These are phyloP conservation scores for Monochamus saltuarius DNA, from an alignment of 1,140 invertebrate genomes.

Conservation along the genomic window DNA sequence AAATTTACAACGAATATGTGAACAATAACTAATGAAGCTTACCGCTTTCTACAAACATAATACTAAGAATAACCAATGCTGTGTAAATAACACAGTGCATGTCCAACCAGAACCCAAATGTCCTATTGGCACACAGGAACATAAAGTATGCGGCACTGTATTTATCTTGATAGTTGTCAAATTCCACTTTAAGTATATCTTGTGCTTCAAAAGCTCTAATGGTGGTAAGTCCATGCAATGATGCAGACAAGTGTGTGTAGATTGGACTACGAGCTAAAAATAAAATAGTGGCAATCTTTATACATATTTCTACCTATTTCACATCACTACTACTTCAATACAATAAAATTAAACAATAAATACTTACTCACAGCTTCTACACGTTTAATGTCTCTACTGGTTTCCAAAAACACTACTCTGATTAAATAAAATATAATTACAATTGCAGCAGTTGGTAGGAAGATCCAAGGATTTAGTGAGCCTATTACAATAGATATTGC, in stretches of 20 bases:
- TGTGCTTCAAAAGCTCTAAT: constrained; percentile 73
- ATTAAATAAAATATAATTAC: constrained; percentile 62
- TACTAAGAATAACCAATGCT: constrained; percentile 59
- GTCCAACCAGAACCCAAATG: constrained; percentile 60
- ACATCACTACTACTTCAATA: too few species aligned
- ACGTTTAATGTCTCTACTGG: constrained; percentile 79
- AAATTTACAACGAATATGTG: not conserved
- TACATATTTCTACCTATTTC: not conserved
- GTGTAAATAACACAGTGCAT: constrained; percentile 71
- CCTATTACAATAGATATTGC: constrained; percentile 28
- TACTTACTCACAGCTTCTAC: constrained; percentile 78
- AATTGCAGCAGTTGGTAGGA: constrained; percentile 68
- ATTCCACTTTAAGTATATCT: constrained; percentile 68
- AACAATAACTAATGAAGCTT: constrained; percentile 19
- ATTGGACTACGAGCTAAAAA: constrained; percentile 72
- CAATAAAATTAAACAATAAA: not conserved
- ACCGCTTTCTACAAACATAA: constrained; percentile 53
- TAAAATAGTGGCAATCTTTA: not conserved
- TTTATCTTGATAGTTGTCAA: constrained; percentile 60
- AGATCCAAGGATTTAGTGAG: constrained; percentile 71
- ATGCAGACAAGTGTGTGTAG: constrained; percentile 78
- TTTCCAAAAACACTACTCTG: constrained; percentile 73
- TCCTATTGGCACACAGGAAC: constrained; percentile 64
- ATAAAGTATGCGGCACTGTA: constrained; percentile 68
- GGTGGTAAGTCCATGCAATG: constrained; percentile 76